Percentiles rank a stretch among this genome's conserved stretches.
Evolutionary conservation across 2,113 vertebrate species (phyloP).

Genomic region (Chloropsis cyanopogon): DNA sequence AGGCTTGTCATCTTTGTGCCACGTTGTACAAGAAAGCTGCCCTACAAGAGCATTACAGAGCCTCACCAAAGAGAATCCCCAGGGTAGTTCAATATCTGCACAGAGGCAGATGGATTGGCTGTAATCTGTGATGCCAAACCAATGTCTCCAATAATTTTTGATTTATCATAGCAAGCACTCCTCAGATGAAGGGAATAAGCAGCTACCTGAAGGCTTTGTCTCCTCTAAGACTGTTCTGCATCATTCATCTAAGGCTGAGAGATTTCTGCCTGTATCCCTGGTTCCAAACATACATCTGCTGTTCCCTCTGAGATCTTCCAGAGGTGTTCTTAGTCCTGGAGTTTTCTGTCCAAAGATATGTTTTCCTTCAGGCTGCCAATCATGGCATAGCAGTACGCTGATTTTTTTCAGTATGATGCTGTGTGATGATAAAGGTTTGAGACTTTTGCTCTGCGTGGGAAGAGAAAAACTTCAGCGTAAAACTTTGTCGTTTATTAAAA

Average conservation of each 20-base stretch:
- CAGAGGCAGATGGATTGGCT: neutral
- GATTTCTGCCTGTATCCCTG: neutral
- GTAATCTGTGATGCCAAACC: slow-evolving; percentile 7
- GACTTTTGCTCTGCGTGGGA: neutral
- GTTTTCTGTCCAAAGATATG: neutral
- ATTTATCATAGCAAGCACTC: neutral
- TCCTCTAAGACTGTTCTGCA: neutral
- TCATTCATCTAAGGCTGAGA: neutral
- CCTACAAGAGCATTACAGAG: neutral
- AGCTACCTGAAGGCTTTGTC: neutral
- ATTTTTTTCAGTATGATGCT: neutral
- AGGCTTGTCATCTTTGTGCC: neutral
- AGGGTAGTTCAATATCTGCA: neutral
- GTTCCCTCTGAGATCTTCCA: neutral
- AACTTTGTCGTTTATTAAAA: neutral
- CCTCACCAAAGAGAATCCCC: slow-evolving; percentile 6
- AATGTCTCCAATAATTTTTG: neutral
- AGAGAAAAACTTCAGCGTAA: neutral
- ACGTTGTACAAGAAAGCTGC: neutral
- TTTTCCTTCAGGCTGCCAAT: neutral
- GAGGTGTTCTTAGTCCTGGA: neutral
- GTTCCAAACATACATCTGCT: neutral
- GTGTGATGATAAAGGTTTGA: neutral
- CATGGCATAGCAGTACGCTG: neutral
- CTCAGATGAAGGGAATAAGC: neutral